Evolutionary conservation across 2,888 invertebrate genomes (phyloP), one percentile per base, ranked within the genome.

Genomic region (Arrhopalites spinosus): DNA sequence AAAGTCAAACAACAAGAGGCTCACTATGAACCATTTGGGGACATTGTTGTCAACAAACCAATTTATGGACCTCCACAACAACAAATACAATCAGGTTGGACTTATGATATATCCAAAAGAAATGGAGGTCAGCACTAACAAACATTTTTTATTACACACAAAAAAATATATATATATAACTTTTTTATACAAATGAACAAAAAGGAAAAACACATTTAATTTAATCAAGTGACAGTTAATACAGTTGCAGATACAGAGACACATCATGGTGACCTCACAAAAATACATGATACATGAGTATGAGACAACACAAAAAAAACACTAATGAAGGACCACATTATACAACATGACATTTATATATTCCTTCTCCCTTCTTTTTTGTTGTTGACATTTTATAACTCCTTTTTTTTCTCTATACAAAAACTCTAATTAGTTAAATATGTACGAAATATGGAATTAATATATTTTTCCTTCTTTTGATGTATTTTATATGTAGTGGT

Each of bases 21-120:
- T 29, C 23, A 43, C 17, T 53, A 43, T 61, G 56, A 29, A 25
- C 61, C 11, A 45, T 45, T 17, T 23, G 68, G 20, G 69, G 72
- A 73, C 8, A 72, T 75, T 45, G 20, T 50, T n/a, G 59, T 74
- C 56, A 74, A 72, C 43, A 73, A 69, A 27, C 74, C 74, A 8
- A 74, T 76, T 47, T 73, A 61, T 64, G 80, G 79, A 30, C 80
- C 78, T n/a, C 77, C 79, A 36, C 77, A 78, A 36, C 59, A 75
- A n/a, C 80, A 81, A 76, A 61, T 78, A 67, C 11, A 3, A 7
- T 77, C 79, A 82, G 82, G 82, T 82, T 81, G 77, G 76, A 79
- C 69, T 78, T 80, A 74, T 79, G 17, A 30, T 43, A 67, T 74
- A 56, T 74, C 47, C 73, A 73, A 73, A 73, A 50, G 63, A 45